phyloP scores from a whole-genome alignment of 2,113 vertebrate species.

The Macaca fascicularis region T2T-MFA8v1.1 NC_088391.1:85632501-85633000 shows the following conservation, averaged over 20 bases:
- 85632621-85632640: too few species aligned
- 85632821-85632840: neutral
- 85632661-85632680: too few species aligned
- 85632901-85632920: neutral
- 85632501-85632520: too few species aligned
- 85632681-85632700: too few species aligned
- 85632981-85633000: neutral
- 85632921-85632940: neutral
- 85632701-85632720: neutral
- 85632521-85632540: too few species aligned
- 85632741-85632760: neutral
- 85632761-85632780: neutral
- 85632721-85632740: neutral
- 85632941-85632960: neutral
- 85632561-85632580: too few species aligned
- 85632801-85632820: neutral
- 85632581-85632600: too few species aligned
- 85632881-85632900: constrained; percentile 18
- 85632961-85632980: neutral
- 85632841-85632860: neutral
- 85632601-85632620: too few species aligned
- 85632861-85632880: neutral
- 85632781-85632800: neutral
- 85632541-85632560: too few species aligned
- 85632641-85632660: too few species aligned